phyloP scores from a whole-genome alignment of 1,140 invertebrate species.

The Epicauta chinensis region DNA sequence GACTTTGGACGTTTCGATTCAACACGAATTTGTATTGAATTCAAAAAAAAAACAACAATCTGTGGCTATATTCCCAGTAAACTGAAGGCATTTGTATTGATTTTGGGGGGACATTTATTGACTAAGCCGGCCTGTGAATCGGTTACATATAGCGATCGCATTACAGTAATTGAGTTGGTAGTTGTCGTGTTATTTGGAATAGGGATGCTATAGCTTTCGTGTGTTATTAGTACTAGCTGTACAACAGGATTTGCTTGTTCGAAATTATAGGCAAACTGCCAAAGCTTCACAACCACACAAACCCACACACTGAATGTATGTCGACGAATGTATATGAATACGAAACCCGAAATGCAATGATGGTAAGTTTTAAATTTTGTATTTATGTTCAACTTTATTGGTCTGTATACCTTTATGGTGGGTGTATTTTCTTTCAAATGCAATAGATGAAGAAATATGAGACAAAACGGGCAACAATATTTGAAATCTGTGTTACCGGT shows the following conservation, averaged over 20 bases:
- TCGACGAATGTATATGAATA: no score
- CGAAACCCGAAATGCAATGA: no score
- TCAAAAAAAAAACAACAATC: no score
- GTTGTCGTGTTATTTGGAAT: neutral
- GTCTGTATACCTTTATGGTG: neutral
- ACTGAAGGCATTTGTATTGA: no score
- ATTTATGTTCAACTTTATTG: neutral
- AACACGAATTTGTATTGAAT: no score
- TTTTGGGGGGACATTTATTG: no score
- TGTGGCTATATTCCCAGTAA: no score
- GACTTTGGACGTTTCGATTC: no score
- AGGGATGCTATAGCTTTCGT: neutral
- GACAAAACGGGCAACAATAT: neutral
- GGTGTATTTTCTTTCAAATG: conserved; percentile 7
- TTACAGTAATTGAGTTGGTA: conserved; percentile 7
- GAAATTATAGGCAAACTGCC: conserved; percentile 1
- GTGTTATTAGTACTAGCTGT: neutral
- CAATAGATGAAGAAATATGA: neutral
- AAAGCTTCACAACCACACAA: neutral
- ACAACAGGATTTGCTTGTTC: conserved; percentile 5
- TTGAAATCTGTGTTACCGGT: neutral
- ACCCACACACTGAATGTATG: no score
- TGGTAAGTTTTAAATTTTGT: neutral
- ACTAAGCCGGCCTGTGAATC: no score
- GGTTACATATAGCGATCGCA: neutral